A percentile compares a stretch with the other conserved stretches of the same genome.
Conservation (phyloP, 2,888 invertebrate genomes). For the Agonopterix subpropinquella region DNA sequence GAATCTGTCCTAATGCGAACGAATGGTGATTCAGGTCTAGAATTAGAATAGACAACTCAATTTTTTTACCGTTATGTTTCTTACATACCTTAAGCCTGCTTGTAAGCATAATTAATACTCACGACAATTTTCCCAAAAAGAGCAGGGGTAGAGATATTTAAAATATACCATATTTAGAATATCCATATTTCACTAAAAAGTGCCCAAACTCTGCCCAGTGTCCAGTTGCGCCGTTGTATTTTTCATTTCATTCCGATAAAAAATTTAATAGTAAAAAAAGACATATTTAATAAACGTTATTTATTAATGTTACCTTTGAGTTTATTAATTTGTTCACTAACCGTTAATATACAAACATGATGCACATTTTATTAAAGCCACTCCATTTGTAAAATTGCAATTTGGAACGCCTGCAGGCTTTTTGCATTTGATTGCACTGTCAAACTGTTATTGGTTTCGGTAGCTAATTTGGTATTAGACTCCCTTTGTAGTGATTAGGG, state of each 20-base stretch:
- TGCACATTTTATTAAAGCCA: background rate
- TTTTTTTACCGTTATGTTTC: too few species aligned
- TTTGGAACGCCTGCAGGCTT: background rate
- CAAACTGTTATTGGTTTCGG: conserved; percentile 1
- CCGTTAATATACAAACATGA: background rate
- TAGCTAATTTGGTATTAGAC: conserved; percentile 2
- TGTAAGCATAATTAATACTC: too few species aligned
- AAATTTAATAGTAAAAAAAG: background rate
- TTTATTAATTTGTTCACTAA: background rate
- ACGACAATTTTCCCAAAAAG: too few species aligned
- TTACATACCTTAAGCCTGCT: too few species aligned
- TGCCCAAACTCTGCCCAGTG: too few species aligned
- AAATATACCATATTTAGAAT: too few species aligned
- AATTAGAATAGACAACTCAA: too few species aligned
- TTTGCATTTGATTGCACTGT: conserved; percentile 4
- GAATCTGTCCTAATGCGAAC: too few species aligned
- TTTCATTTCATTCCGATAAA: background rate
- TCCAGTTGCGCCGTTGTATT: too few species aligned
- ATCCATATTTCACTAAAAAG: too few species aligned
- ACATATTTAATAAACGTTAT: background rate
- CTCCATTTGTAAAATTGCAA: background rate
- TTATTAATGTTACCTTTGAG: background rate
- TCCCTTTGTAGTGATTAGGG: conserved; percentile 1
- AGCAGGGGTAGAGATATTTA: too few species aligned
- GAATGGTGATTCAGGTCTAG: too few species aligned